Base-by-base conservation (phyloP, 2,888 invertebrate genomes). In the Paralinhomoeus sp. region DNA sequence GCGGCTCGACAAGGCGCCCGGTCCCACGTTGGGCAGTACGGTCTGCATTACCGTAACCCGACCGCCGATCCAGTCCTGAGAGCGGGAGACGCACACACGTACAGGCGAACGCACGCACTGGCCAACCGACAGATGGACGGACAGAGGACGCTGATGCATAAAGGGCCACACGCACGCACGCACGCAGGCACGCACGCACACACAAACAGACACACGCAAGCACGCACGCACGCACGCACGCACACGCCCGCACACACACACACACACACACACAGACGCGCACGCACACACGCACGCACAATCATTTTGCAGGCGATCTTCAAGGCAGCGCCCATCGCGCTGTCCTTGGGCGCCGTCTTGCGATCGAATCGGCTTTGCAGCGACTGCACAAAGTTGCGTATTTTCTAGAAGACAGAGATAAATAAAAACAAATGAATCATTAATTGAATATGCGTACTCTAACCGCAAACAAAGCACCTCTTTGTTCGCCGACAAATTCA, bases 31-130 rank as follows among this genome's bases (percentile, higher is more conserved):
- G 2, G 72, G 72, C 58, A 93, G 69, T 60, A 79, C 77, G 15
- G 81, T 76, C 69, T 89, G 87, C 68, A 99, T 80, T 13, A 93
- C 83, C 9, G 89, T 82, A 21, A 99, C 73, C 41, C 97, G 73
- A 9, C 97, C 97, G 41, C 97, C 97, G 2, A 84, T 81, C 1
- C 27, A 27, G 27, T 27, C 27, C 27, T 27, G 12, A 12, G 12
- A 27, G 5, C 12, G 27, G 12, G 7, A 27, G 12, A 27, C 5
- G 12, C 7, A 5, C 12, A 27, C 27, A 27, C 5, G 12, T 9
- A 27, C 27, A 12, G 7, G 27, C 27, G n/a, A n/a, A n/a, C 27
- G 12, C 27, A 27, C 5, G 12, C 12, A 9, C 27, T 53, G 67
- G 62, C 56, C n/a, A n/a, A n/a, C n/a, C n/a, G n/a, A n/a, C n/a